Evolutionary conservation across 2,113 vertebrate species (phyloP).

Genomic region (Delphinapterus leucas): DNA sequence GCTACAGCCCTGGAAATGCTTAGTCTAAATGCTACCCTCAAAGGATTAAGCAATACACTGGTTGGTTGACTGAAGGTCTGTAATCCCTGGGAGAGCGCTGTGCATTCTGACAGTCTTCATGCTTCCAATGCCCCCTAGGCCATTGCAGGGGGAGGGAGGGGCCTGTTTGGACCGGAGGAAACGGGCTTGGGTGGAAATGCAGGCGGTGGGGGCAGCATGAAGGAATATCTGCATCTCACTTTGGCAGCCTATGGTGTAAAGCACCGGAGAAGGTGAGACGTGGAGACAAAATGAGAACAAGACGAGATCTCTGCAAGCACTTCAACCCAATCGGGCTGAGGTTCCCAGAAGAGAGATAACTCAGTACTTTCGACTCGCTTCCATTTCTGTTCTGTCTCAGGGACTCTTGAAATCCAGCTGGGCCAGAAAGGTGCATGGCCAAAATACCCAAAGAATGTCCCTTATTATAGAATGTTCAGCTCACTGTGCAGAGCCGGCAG

Average conservation of each 20-base stretch:
- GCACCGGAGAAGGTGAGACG: slow-evolving; percentile 39
- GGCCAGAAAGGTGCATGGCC: slow-evolving; percentile 33
- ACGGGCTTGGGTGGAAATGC: neutral
- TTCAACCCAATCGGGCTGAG: slow-evolving; percentile 47
- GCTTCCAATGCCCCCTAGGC: neutral
- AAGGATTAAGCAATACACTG: neutral
- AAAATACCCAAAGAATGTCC: slow-evolving; percentile 68
- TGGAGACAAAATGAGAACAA: slow-evolving; percentile 42
- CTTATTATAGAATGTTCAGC: slow-evolving; percentile 22
- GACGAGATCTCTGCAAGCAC: slow-evolving; percentile 43
- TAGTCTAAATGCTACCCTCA: slow-evolving; percentile 30
- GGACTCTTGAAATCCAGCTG: slow-evolving; percentile 58
- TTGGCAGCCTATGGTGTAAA: slow-evolving; percentile 36
- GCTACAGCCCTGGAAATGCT: neutral
- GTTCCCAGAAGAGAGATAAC: slow-evolving; percentile 49
- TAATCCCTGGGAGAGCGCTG: neutral
- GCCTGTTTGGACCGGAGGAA: neutral
- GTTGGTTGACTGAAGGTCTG: neutral
- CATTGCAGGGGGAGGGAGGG: neutral
- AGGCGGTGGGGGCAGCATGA: neutral
- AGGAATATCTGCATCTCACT: neutral
- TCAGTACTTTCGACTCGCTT: slow-evolving; percentile 29
- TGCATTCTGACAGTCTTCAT: neutral
- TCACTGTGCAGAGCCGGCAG: slow-evolving; percentile 18
- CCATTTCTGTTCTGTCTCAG: slow-evolving; percentile 56